phyloP scores from a whole-genome alignment of 2,113 vertebrate genomes.

The Origma solitaria region DNA sequence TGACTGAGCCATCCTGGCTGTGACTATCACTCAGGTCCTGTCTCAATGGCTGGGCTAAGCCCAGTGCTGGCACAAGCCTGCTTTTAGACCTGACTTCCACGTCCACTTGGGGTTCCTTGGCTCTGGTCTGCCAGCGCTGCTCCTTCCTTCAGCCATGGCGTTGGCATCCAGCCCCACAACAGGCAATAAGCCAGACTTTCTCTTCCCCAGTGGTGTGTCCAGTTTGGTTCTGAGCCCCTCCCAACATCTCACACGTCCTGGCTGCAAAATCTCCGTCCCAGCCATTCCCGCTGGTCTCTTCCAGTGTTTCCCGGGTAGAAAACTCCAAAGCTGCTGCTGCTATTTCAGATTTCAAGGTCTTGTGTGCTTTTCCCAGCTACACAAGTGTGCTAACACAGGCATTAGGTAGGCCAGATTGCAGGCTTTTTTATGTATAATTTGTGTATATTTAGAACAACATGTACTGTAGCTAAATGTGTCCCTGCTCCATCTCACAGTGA shows the following conservation, averaged over 20 bases:
- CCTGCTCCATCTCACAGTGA: not conserved
- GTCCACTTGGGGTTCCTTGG: not conserved
- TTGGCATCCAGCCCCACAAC: not conserved
- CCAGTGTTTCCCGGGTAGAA: not conserved
- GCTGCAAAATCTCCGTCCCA: not conserved
- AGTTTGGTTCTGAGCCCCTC: not conserved
- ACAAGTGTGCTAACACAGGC: not conserved
- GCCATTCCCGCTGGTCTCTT: not conserved
- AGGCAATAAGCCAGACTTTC: not conserved
- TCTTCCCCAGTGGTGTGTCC: not conserved
- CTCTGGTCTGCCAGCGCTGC: not conserved
- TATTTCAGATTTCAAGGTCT: not conserved
- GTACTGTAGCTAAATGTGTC: constrained; percentile 10
- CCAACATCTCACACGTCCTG: not conserved
- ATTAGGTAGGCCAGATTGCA: constrained; percentile 51
- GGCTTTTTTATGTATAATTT: not conserved
- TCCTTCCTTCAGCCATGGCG: not conserved
- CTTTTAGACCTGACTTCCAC: not conserved
- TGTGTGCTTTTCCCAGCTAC: constrained; percentile 18
- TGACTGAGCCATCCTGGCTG: not conserved
- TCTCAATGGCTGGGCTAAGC: not conserved
- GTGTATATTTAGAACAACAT: constrained; percentile 41
- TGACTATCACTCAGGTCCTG: not conserved
- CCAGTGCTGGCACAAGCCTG: not conserved
- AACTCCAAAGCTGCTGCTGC: not conserved